Percentiles rank a stretch among this genome's conserved stretches.
phyloP scores from a whole-genome alignment of 2,888 invertebrate genomes.

The Drosophila gaucha region DNA sequence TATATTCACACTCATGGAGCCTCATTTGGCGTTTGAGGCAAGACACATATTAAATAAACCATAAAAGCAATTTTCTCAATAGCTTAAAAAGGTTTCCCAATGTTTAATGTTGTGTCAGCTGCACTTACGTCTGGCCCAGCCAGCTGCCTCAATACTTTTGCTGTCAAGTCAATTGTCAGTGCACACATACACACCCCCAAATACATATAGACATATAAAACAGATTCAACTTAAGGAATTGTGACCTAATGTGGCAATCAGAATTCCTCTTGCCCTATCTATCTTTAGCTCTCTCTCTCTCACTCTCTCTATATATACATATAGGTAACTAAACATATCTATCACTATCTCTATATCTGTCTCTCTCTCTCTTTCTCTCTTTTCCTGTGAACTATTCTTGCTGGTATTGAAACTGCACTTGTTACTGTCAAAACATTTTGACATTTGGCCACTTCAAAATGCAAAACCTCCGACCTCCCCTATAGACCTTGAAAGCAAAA shows the following conservation, averaged over 20 bases:
- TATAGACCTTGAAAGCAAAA: constrained; percentile 22
- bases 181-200: constrained; percentile 19
- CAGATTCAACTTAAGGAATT: constrained; percentile 35
- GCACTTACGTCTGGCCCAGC: constrained; percentile 5
- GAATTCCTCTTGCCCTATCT: constrained; percentile 18
- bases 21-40: constrained; percentile 31
- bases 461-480: constrained; percentile 30
- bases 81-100: constrained; percentile 65
- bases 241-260: constrained; percentile 71
- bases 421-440: constrained; percentile 69
- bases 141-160: constrained; percentile 3
- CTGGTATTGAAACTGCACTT: constrained; percentile 69
- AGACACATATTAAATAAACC: constrained; percentile 58
- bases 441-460: constrained; percentile 61
- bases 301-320: no score
- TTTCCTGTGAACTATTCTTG: constrained; percentile 1
- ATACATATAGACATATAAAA: constrained; percentile 21
- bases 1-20: constrained; percentile 24
- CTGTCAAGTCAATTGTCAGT: constrained; percentile 37
- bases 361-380: constrained; percentile 4
- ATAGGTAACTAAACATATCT: no score
- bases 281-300: neutral
- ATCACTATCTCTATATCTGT: neutral
- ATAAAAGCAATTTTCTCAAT: constrained; percentile 64
- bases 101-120: constrained; percentile 61